phyloP scores from a whole-genome alignment of 2,888 invertebrate species.

The Cerastoderma edule region DNA sequence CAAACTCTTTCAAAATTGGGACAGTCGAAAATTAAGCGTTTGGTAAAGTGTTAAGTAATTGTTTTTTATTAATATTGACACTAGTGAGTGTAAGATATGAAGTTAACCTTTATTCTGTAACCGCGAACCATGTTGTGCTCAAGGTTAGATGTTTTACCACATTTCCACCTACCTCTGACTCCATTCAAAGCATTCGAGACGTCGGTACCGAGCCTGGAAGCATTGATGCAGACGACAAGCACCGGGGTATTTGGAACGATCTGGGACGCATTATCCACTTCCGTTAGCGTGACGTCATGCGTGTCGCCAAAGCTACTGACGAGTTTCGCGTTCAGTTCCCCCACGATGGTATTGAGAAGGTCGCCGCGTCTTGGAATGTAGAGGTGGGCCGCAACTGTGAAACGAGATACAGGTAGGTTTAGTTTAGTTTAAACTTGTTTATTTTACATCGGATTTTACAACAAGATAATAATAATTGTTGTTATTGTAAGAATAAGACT shows the following conservation, averaged over 20 bases:
- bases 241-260: conserved; percentile 32
- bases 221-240: conserved; percentile 61
- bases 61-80: too few relatives aligned
- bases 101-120: too few relatives aligned
- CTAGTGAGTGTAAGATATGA: too few relatives aligned
- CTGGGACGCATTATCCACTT: not conserved
- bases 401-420: too few relatives aligned
- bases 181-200: conserved; percentile 54
- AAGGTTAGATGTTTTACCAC: too few relatives aligned
- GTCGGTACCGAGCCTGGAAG: conserved; percentile 66
- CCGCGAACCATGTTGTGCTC: too few relatives aligned
- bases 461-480: too few relatives aligned
- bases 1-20: too few relatives aligned
- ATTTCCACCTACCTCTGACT: conserved; percentile 13
- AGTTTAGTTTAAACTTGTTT: not conserved
- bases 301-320: not conserved
- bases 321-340: not conserved
- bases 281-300: not conserved
- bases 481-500: too few relatives aligned
- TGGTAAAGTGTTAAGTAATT: too few relatives aligned
- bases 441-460: too few relatives aligned
- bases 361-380: conserved; percentile 15
- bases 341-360: not conserved
- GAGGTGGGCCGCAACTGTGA: not conserved
- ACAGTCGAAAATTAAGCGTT: too few relatives aligned